A percentile compares a stretch with the other conserved stretches of the same genome.
Evolutionary conservation across 2,797 vertebrate species (phyloP).

Genomic region (Thamnophis elegans): DNA sequence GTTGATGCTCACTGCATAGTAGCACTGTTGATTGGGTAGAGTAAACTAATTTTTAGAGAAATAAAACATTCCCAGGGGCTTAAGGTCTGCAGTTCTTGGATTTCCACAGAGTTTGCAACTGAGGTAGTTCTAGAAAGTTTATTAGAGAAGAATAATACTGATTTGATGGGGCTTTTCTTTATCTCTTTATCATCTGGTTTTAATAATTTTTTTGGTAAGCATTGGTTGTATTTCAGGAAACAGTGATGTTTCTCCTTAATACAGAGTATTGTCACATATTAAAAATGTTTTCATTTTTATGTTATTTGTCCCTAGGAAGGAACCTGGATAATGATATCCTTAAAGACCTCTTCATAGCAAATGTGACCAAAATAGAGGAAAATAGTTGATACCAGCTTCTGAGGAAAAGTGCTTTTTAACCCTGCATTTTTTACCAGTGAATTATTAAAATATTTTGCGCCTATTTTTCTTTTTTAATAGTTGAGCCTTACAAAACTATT

Average conservation of each 20-base stretch:
- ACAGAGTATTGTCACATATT: background rate
- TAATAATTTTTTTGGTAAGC: background rate
- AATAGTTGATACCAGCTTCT: constrained; percentile 38
- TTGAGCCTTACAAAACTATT: too few species aligned
- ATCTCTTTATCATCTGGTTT: background rate
- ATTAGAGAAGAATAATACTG: background rate
- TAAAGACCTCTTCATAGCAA: constrained; percentile 78
- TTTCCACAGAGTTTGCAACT: background rate
- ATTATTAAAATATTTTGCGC: background rate
- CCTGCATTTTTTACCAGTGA: constrained; percentile 26
- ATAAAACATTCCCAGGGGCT: too few species aligned
- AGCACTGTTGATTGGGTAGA: background rate
- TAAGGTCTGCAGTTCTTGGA: background rate
- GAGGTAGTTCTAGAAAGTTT: background rate
- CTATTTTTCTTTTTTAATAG: constrained; percentile 10
- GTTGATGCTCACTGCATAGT: background rate
- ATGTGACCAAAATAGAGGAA: constrained; percentile 63
- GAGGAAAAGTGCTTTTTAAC: constrained; percentile 33
- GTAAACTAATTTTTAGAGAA: background rate
- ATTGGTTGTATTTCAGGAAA: background rate
- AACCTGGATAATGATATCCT: constrained; percentile 88
- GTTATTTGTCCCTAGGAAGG: constrained; percentile 78
- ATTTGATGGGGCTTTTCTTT: background rate
- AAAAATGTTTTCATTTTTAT: constrained; percentile 27
- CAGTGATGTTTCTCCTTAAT: background rate